Base-by-base conservation (phyloP, 2,888 invertebrate genomes). In the Lasioglossum calceatum region DNA sequence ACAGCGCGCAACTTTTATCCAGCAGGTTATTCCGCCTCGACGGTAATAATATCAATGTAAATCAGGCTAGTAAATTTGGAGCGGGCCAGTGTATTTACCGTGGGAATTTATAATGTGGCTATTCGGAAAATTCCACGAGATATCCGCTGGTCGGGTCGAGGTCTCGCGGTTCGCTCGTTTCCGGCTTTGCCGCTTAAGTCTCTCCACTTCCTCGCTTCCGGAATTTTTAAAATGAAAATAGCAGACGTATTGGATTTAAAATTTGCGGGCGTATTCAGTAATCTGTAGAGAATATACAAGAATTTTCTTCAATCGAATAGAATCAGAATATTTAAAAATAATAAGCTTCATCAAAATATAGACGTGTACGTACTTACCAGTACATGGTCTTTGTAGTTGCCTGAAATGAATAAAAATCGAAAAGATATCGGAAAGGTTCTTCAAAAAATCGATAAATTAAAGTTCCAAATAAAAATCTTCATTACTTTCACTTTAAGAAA, bases 11-110 rank as follows among this genome's bases (percentile, higher is more conserved):
- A 78, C 71, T 71, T 71, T 78, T 78, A 78, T 71, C 78, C 70
- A 39, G 71, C 70, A 71, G 36, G 70, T 78, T 78, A 70, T 70
- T 70, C 71, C 50, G 78, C 54, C 50, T 54, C 39, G 47, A 19
- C 12, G 54, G 70, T 78, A 78, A 78, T 50, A 78, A 78, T 78
- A 71, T 78, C 50, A 78, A 71, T 78, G 78, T 78, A 78, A 78
- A 78, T 78, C 71, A 54, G 39, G 78, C 70, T 39, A n/a, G 78
- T 71, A 70, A 54, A 36, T 78, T 78, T n/a, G 39, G 54, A 78
- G n/a, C 19, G 71, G 36, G 27, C 27, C 36, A 54, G 50, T 19
- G 50, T 71, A 54, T 70, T 78, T 78, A 78, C 50, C 71, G 36
- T 39, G 27, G 39, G 50, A 54, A 54, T 71, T 78, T 54, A 50